Evolutionary conservation across 35 echinoderm and acorn worm species (phyloP).

Genomic region (Ophioderma brevispina): DNA sequence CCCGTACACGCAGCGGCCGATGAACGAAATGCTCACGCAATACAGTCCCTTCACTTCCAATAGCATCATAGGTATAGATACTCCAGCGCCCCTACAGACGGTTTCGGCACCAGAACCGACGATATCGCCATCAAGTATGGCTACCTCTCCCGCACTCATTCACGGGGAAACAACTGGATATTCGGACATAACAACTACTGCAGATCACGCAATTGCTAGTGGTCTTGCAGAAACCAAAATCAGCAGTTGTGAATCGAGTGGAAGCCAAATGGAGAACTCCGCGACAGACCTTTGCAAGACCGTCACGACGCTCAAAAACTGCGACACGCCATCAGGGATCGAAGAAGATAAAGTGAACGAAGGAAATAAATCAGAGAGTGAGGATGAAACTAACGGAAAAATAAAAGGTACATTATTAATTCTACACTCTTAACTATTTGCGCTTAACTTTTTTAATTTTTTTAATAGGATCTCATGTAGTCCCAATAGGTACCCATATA

Average conservation of each 20-base stretch:
- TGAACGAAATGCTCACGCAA: neutral
- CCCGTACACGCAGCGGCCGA: neutral
- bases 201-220: neutral
- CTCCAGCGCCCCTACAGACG: neutral
- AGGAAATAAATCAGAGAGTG: neutral
- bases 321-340: neutral
- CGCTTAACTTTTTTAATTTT: too few relatives aligned
- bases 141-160: neutral
- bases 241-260: neutral
- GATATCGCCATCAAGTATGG: neutral
- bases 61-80: neutral
- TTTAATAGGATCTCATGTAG: too few relatives aligned
- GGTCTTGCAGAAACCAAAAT: neutral
- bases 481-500: too few relatives aligned
- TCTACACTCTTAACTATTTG: too few relatives aligned
- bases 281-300: neutral
- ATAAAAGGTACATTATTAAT: neutral
- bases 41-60: neutral
- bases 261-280: neutral
- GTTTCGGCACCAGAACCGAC: neutral
- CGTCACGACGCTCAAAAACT: neutral
- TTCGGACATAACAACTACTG: neutral
- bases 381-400: neutral
- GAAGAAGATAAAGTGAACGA: neutral
- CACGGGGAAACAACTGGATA: neutral